These are phyloP conservation scores for Drosophila ogumai DNA, from an alignment of 1,140 invertebrate species.

Conservation along the genomic window DNA sequence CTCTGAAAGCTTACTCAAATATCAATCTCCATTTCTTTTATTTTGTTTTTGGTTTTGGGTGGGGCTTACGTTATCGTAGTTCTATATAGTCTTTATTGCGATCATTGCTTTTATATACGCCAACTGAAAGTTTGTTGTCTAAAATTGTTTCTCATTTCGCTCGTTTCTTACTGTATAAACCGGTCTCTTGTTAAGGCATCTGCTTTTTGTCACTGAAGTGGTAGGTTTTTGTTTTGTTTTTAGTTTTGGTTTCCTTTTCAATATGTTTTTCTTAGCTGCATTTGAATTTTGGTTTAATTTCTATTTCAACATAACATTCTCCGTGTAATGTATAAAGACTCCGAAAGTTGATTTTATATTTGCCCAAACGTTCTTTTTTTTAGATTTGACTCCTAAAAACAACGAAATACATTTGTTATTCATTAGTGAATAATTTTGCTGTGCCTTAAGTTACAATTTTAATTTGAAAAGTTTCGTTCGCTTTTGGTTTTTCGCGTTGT, in stretches of 20 bases:
- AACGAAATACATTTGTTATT: constrained; percentile 72
- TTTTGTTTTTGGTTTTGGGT: constrained; percentile 60
- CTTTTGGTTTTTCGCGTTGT: constrained; percentile 11
- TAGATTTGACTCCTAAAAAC: constrained; percentile 84
- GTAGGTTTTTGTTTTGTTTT: constrained; percentile 53
- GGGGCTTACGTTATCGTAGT: constrained; percentile 73
- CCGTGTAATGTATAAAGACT: constrained; percentile 29
- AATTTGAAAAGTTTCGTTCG: constrained; percentile 56
- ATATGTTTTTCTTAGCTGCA: constrained; percentile 21
- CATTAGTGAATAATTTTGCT: constrained; percentile 61
- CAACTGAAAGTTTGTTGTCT: constrained; percentile 66
- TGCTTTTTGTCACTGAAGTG: constrained; percentile 82
- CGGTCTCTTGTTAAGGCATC: constrained; percentile 82
- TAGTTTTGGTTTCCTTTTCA: constrained; percentile 46
- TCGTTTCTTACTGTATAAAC: constrained; percentile 71
- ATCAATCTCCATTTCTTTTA: constrained; percentile 10
- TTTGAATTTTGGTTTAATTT: constrained; percentile 50
- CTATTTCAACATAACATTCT: constrained; percentile 48
- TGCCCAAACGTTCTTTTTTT: constrained; percentile 52
- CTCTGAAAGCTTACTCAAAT: constrained; percentile 41
- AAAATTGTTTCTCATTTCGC: constrained; percentile 57
- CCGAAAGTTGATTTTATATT: constrained; percentile 47
- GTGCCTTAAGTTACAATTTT: constrained; percentile 72
- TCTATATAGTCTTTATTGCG: constrained; percentile 63
- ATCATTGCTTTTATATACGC: constrained; percentile 50